Evolutionary conservation across 2,113 vertebrate species (phyloP), one percentile per base, ranked within the genome.

Genomic region (Zosterops japonicus): DNA sequence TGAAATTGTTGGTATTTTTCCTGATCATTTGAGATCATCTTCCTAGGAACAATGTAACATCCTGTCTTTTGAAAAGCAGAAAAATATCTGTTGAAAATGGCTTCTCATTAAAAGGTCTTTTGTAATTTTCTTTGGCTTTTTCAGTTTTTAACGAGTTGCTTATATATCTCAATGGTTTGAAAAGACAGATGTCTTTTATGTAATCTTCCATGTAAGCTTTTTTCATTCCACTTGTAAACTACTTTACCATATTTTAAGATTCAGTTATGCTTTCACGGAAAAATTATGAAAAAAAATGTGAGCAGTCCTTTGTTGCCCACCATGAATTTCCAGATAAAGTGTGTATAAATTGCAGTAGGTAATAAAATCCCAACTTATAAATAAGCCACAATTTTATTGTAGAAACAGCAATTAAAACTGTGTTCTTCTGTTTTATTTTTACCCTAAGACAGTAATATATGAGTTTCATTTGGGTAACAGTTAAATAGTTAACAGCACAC

Each of bases 231-330:
- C 93, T 98, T 97, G 98, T 95, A 97, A 98, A 99, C 98, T 98
- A 97, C 98, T 99, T 99, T 98, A 98, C 98, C 98, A 98, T 98
- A 98, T 98, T 98, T 98, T 97, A 97, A 97, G 94, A 95, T 92
- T 80, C 57, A 91, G 81, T 96, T 97, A 93, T 92, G 69, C 96
- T 97, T 97, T 96, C 75, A 90, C 55, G 69, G 91, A 95, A 97
- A 97, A 97, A 96, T 96, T 59, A 71, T 12, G 4, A 61, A 97
- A 97, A 95, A 84, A 95, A 97, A 33, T 46, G 88, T 83, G 50
- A 98, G 87, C 81, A 44, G 78, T 96, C 97, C 95, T 97, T 98
- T 97, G 94, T 87, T 97, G 94, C 94, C 95, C 92, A 97, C 96
- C 80, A 56, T 33, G 80, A 98, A 76, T 86, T 91, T 96, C 88